A percentile compares a stretch with the other conserved stretches of the same genome.
Conservation (phyloP, 2,797 vertebrate species). For the Eulemur rubriventer region DNA sequence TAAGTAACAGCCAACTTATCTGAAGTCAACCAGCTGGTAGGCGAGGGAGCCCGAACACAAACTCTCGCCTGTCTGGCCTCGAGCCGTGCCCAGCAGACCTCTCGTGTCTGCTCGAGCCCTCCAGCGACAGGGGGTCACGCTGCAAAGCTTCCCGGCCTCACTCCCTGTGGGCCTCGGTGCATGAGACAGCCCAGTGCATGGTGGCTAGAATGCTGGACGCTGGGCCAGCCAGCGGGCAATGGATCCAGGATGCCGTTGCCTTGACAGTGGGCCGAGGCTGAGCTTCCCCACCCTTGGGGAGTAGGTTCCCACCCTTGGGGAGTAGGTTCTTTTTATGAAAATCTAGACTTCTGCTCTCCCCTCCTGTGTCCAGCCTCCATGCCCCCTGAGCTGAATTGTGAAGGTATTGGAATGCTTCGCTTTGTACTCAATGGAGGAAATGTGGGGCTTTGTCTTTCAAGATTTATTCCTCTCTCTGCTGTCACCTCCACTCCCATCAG, state of each 20-base stretch:
- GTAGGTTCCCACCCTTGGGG: background rate
- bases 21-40: background rate
- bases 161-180: background rate
- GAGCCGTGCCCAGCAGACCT: background rate
- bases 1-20: background rate
- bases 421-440: constrained; percentile 47
- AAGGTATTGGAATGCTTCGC: background rate
- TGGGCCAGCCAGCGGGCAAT: background rate
- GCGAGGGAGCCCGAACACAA: background rate
- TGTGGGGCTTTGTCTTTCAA: background rate
- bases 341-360: constrained; percentile 1
- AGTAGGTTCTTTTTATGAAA: background rate
- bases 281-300: background rate
- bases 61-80: background rate
- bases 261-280: background rate
- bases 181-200: background rate
- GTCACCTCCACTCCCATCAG: constrained; percentile 40
- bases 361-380: background rate
- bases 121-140: background rate
- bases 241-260: background rate
- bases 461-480: constrained; percentile 70
- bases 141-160: background rate
- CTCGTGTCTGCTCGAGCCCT: background rate
- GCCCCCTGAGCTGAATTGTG: background rate
- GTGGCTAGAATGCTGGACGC: background rate